Base-by-base conservation (phyloP, 1,140 invertebrate species). In the Aphaenogaster floridana region DNA sequence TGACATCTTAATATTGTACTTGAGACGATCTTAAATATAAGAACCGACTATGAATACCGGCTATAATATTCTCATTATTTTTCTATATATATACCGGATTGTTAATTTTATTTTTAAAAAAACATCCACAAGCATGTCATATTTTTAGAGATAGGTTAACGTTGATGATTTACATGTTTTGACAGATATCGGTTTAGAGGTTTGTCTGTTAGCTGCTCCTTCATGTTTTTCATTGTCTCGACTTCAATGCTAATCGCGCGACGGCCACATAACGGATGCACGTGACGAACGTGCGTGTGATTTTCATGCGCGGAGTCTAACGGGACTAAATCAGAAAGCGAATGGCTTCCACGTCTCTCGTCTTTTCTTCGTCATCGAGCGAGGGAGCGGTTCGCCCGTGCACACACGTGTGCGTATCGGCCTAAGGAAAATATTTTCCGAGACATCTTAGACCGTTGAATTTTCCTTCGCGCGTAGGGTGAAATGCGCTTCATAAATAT, bases 351-450 rank as follows among this genome's bases (percentile, higher is more conserved):
- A 84, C n/a, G 69, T 74, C 50, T 36, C 17, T n/a, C 13, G 59
- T 77, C 74, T 42, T 42, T n/a, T 66, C 34, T 28, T 72, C 39
- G 21, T 72, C 69, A 74, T 84, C 54, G 69, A 48, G 34, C 54
- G 54, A 84, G 57, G 66, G 69, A 81, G 15, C n/a, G 52, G 15
- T 59, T 59, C 39, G n/a, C 13, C 13, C 8, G 36, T 13, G 21
- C 48, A 11, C 39, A 36, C 42, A 11, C 34, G 69, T 45, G 54
- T 11, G 45, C 54, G 28, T 42, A 59, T 45, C 36, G 52, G 54
- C 42, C 28, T 21, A 83, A 81, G n/a, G n/a, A 48, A 76, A 84
- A 61, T 74, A 84, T 84, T 84, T 84, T 39, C 50, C 80, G 42
- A 48, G 9, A 17, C n/a, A 17, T 69, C 15, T 15, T n/a, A 52